Evolutionary conservation across 2,888 invertebrate species (phyloP), one percentile per base, ranked within the genome.

Genomic region (Philaethria dido): DNA sequence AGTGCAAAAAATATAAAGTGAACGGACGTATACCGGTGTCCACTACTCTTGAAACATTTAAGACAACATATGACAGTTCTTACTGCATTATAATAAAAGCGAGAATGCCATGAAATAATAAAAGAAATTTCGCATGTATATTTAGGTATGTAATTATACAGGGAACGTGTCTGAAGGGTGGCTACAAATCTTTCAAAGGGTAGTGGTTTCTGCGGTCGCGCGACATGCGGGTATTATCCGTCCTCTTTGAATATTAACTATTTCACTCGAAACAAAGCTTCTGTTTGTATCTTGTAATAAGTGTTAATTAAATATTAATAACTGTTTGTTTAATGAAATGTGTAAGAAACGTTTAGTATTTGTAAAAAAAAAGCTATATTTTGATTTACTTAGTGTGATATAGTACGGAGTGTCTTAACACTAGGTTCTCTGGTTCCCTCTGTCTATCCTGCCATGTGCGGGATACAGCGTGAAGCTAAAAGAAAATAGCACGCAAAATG

Each of bases 181-280:
- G 66, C 68, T 62, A 66, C 69, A 79, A 80, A 80, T 80, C 78
- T 79, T 78, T 74, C 77, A 79, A 80, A 80, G 80, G 78, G 75
- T 72, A 71, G 74, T 66, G 79, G 78, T 76, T 70, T 29, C 61
- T 78, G 75, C 71, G 78, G 73, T 75, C 73, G 73, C 61, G 75
- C 74, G 77, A 75, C 75, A 80, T 80, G 78, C 80, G 80, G 80
- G 80, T 57, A 57, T 75, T 75, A 73, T 73, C 76, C 75, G 66
- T 70, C 72, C 73, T 71, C 73, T 75, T 75, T 75, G 74, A 78
- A 73, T 70, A 73, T 69, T 69, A 73, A 71, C 67, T 65, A 60
- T 73, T 70, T 63, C 55, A 61, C 54, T 54, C 29, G 47, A 64
- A 54, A 50, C 39, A 45, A 63, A 42, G 48, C 62, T 48, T 66